These are phyloP conservation scores for Eutolmus rufibarbis DNA, from an alignment of 2,888 invertebrate genomes.

Conservation along the genomic window DNA sequence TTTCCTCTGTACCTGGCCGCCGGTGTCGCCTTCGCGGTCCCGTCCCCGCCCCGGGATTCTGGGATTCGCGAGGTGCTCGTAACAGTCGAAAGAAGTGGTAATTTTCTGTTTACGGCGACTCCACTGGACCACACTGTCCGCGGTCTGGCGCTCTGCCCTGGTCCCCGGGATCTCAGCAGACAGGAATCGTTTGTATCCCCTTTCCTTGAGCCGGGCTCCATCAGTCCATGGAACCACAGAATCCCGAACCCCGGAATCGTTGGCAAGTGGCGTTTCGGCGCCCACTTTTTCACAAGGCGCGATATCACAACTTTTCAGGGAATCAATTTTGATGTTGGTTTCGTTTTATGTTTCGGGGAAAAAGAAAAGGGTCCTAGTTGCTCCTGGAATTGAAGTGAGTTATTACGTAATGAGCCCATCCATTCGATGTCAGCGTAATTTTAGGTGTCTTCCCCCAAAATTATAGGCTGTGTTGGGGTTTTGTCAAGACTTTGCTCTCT, in stretches of 20 bases:
- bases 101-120: slow-evolving; percentile 28
- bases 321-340: background rate
- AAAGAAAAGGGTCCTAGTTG: background rate
- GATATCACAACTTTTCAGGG: background rate
- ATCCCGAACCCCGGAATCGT: background rate
- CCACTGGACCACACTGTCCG: slow-evolving; percentile 2
- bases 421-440: background rate
- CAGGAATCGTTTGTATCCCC: background rate
- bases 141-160: background rate
- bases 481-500: background rate
- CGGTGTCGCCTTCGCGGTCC: background rate
- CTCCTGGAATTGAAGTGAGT: background rate
- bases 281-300: background rate
- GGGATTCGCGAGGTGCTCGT: background rate
- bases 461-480: background rate
- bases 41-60: background rate
- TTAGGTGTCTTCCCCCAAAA: background rate
- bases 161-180: background rate
- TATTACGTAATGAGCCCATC: background rate
- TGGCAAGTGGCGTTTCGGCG: background rate
- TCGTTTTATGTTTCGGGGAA: background rate
- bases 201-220: background rate
- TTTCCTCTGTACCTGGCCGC: background rate
- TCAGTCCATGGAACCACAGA: too few relatives aligned
- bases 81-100: background rate